These are phyloP conservation scores for Marisa cornuarietis DNA, from an alignment of 1,140 invertebrate genomes.

Conservation along the genomic window DNA sequence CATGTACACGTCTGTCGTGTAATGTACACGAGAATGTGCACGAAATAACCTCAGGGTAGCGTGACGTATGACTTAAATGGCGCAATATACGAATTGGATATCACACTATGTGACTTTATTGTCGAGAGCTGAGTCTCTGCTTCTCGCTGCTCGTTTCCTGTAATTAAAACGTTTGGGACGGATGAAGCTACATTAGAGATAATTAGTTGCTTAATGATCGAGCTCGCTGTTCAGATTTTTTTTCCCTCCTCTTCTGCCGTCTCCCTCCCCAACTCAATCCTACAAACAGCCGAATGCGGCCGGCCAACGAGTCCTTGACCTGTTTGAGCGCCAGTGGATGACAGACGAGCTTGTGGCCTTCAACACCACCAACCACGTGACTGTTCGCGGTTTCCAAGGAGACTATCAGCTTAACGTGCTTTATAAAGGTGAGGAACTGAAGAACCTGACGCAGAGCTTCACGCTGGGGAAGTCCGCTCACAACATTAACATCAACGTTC, in stretches of 20 bases:
- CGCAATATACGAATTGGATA: no score
- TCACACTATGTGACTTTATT: no score
- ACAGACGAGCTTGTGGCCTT: constrained; percentile 29
- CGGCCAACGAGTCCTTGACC: constrained; percentile 30
- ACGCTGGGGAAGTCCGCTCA: neutral
- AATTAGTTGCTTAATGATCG: no score
- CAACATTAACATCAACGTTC: constrained; percentile 4
- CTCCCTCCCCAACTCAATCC: no score
- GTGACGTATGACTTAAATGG: neutral
- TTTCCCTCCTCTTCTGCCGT: no score
- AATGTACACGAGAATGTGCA: neutral
- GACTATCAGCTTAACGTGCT: constrained; percentile 36
- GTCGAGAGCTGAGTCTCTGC: no score
- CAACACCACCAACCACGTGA: constrained; percentile 1
- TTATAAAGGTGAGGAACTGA: constrained; percentile 25
- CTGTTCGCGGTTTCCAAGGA: constrained; percentile 36
- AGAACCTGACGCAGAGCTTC: constrained; percentile 23
- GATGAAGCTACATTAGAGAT: no score
- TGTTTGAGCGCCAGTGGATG: constrained; percentile 32
- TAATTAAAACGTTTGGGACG: no score
- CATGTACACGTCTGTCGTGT: neutral
- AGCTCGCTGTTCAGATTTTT: no score
- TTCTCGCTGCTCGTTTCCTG: no score
- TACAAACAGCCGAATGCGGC: constrained; percentile 32
- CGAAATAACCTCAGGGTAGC: neutral